Conservation (phyloP, 1,140 invertebrate genomes). For the Lineus longissimus region DNA sequence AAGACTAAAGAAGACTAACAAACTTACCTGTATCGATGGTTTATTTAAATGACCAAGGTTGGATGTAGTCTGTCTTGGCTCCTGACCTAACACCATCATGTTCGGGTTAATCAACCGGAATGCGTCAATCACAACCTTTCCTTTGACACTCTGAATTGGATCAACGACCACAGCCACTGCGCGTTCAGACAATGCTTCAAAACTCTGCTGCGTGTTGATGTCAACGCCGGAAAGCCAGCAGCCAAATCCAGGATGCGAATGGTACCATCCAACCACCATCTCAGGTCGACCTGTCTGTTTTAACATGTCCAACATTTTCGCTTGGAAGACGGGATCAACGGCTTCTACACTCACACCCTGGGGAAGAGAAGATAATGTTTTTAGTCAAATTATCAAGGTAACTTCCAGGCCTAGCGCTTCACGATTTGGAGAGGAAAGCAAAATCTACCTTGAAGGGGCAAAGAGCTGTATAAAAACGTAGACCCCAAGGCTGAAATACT, state of each 20-base stretch:
- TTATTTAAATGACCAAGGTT: constrained; percentile 98
- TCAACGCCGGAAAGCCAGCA: constrained; percentile 99
- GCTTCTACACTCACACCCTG: constrained; percentile 98
- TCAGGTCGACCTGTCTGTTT: constrained; percentile 98
- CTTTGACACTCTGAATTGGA: constrained; percentile 99
- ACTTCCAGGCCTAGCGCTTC: no score
- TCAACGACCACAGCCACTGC: constrained; percentile 99
- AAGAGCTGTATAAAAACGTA: no score
- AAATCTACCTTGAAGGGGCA: no score
- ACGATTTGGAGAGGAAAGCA: no score
- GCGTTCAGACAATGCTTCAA: constrained; percentile 95
- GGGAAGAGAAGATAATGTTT: constrained; percentile 23
- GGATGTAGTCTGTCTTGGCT: constrained; percentile 97
- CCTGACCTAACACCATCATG: constrained; percentile 98
- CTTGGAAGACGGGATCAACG: constrained; percentile 99
- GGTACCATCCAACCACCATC: constrained; percentile 99
- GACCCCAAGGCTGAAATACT: no score
- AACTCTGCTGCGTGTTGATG: constrained; percentile 99
- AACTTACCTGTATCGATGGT: constrained; percentile 86
- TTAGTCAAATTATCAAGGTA: no score
- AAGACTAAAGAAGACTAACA: no score
- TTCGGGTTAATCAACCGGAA: constrained; percentile 92
- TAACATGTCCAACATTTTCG: constrained; percentile 99
- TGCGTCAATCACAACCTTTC: constrained; percentile 63
- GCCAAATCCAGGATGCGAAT: constrained; percentile 99